Conservation (phyloP, 92 coral and sea anemone species). For the Zoanthus gigantus region DNA sequence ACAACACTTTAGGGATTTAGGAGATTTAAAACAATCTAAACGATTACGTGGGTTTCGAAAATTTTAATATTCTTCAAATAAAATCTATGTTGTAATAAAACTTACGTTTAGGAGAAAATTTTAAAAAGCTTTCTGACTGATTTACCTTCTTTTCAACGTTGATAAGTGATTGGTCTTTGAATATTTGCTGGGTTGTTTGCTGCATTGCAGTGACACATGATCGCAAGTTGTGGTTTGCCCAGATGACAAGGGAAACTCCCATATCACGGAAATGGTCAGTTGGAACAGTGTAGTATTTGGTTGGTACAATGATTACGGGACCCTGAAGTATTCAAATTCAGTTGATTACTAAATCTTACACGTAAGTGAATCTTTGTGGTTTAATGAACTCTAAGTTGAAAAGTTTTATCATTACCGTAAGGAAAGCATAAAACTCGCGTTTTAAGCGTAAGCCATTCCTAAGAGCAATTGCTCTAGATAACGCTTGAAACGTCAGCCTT, state of each 20-base stretch:
- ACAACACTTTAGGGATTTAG: no score
- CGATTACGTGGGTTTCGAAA: no score
- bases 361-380: no score
- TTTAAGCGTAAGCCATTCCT: no score
- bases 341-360: not conserved
- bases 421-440: no score
- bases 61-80: no score
- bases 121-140: not conserved
- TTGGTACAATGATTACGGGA: slow-evolving; percentile 96
- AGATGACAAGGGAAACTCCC: slow-evolving; percentile 91
- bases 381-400: no score
- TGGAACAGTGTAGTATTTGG: slow-evolving; percentile 95
- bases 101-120: not conserved
- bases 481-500: no score
- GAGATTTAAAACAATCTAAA: no score
- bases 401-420: no score
- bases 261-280: slow-evolving; percentile 94
- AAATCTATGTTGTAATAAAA: no score
- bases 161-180: slow-evolving; percentile 91
- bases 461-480: no score
- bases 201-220: slow-evolving; percentile 94
- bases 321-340: slow-evolving; percentile 64
- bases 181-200: slow-evolving; percentile 91
- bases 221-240: slow-evolving; percentile 99
- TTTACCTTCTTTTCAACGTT: slow-evolving; percentile 94